phyloP scores from a whole-genome alignment of 1,140 invertebrate genomes.

The Hesperophylax magnus region DNA sequence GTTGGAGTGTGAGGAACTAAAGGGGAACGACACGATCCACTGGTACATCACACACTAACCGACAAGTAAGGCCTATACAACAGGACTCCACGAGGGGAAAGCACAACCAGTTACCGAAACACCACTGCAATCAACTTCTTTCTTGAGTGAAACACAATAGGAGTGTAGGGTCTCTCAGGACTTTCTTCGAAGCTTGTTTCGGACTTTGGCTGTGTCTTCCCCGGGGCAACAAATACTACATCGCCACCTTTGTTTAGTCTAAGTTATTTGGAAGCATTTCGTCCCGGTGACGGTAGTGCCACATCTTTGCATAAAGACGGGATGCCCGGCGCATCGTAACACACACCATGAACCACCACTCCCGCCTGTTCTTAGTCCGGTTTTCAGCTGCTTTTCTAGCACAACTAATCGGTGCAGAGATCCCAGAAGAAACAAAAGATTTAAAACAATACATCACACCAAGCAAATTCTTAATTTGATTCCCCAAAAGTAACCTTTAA shows the following conservation, averaged over 20 bases:
- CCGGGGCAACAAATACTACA: slow-evolving; percentile 33
- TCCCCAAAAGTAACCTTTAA: slow-evolving; percentile 23
- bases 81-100: slow-evolving; percentile 22
- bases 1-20: slow-evolving; percentile 56
- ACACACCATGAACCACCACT: slow-evolving; percentile 15
- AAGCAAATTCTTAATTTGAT: slow-evolving; percentile 14
- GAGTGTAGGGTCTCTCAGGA: too few species aligned
- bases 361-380: slow-evolving; percentile 32
- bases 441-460: slow-evolving; percentile 42
- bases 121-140: background rate
- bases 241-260: slow-evolving; percentile 33
- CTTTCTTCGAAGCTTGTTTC: too few species aligned
- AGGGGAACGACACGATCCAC: slow-evolving; percentile 57
- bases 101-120: background rate
- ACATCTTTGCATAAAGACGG: too few species aligned
- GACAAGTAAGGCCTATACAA: slow-evolving; percentile 35
- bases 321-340: slow-evolving; percentile 9
- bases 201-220: slow-evolving; percentile 23
- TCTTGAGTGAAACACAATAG: too few species aligned
- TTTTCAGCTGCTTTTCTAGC: slow-evolving; percentile 58
- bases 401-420: slow-evolving; percentile 49
- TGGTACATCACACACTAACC: slow-evolving; percentile 56
- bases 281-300: slow-evolving; percentile 24
- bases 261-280: slow-evolving; percentile 11
- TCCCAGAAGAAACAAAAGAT: slow-evolving; percentile 41